Percentiles rank a stretch among this genome's conserved stretches.
Conservation (phyloP, 2,888 invertebrate genomes). For the Galeopsomyia nigrocyanea region DNA sequence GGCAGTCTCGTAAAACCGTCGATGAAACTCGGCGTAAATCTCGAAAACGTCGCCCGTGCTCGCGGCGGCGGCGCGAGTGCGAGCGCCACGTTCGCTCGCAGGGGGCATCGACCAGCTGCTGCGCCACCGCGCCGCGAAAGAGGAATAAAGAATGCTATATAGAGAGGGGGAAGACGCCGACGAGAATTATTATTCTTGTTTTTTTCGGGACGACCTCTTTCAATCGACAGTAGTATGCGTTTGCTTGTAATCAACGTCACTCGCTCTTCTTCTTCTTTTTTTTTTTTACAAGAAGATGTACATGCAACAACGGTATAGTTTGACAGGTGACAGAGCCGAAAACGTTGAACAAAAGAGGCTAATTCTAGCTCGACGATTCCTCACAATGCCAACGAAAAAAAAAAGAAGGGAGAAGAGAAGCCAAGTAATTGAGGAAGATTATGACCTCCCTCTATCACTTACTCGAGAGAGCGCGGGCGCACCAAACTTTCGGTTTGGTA, state of each 20-base stretch:
- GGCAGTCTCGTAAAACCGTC: slow-evolving; percentile 43
- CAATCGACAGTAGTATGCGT: too few relatives aligned
- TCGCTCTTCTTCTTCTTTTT: too few relatives aligned
- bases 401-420: not conserved
- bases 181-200: not conserved
- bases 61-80: slow-evolving; percentile 4
- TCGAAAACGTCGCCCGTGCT: slow-evolving; percentile 46
- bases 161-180: slow-evolving; percentile 1
- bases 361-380: too few relatives aligned
- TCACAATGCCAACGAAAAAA: slow-evolving; percentile 6
- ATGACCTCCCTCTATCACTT: slow-evolving; percentile 52
- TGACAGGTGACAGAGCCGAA: too few relatives aligned
- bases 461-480: not conserved
- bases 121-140: too few relatives aligned
- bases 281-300: too few relatives aligned
- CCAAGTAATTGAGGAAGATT: slow-evolving; percentile 63
- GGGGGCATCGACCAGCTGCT: slow-evolving; percentile 46
- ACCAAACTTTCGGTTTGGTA: not conserved
- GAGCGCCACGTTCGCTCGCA: slow-evolving; percentile 30
- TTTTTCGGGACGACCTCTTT: too few relatives aligned
- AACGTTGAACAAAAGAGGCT: too few relatives aligned
- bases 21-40: slow-evolving; percentile 49
- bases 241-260: too few relatives aligned
- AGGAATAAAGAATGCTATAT: too few relatives aligned
- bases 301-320: too few relatives aligned